phyloP scores from a whole-genome alignment of 2,797 vertebrate genomes.

The Chloroceryle inda region DNA sequence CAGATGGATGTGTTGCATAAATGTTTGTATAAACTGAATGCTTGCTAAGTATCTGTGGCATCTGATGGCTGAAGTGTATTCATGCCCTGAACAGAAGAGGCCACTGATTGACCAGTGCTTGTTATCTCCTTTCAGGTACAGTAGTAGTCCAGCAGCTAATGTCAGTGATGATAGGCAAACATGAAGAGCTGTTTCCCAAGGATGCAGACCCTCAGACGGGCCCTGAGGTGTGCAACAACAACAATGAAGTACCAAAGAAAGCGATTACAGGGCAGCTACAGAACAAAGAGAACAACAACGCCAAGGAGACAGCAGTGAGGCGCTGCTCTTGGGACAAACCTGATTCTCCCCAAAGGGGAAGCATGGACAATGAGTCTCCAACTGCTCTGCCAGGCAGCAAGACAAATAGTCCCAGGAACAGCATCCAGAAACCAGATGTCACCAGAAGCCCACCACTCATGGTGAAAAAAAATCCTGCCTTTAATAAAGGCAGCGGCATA shows the following conservation, averaged over 20 bases:
- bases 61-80: background rate
- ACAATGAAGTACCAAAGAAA: constrained; percentile 86
- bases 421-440: constrained; percentile 86
- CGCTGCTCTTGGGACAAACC: constrained; percentile 92
- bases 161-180: constrained; percentile 93
- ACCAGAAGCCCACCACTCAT: constrained; percentile 90
- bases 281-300: constrained; percentile 93
- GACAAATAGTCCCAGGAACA: constrained; percentile 88
- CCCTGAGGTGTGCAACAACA: constrained; percentile 87
- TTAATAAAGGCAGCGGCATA: constrained; percentile 95
- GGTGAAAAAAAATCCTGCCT: constrained; percentile 96
- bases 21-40: background rate
- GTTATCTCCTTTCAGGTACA: constrained; percentile 84
- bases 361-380: constrained; percentile 86
- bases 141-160: constrained; percentile 97
- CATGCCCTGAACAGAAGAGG: background rate
- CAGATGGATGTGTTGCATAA: background rate
- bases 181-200: constrained; percentile 90
- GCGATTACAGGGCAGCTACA: constrained; percentile 81
- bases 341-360: constrained; percentile 85
- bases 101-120: background rate
- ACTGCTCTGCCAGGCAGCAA: constrained; percentile 78
- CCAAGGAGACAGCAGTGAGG: constrained; percentile 76
- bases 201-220: constrained; percentile 82
- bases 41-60: background rate